Evolutionary conservation across 2,797 vertebrate species (phyloP).

Genomic region (Setipinna tenuifilis): DNA sequence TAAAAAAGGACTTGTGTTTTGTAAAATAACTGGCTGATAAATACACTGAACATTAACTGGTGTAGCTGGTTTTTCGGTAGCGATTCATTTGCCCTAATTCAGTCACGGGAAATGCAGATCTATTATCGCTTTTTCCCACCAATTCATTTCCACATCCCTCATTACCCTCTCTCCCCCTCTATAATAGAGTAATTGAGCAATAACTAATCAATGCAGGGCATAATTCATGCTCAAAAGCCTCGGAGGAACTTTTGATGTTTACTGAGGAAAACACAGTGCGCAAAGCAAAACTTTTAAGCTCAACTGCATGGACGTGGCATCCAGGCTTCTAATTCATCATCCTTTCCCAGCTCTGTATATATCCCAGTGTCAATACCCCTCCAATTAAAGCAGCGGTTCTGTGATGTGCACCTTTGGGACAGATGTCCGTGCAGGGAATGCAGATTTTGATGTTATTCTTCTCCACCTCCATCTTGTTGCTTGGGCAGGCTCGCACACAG

Average conservation of each 20-base stretch:
- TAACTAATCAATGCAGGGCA: conserved; percentile 61
- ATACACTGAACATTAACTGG: conserved; percentile 71
- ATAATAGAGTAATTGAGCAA: conserved; percentile 70
- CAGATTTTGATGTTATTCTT: conserved; percentile 94
- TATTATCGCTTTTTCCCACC: conserved; percentile 75
- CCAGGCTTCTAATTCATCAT: not conserved
- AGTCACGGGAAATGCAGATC: conserved; percentile 77
- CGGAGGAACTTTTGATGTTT: not conserved
- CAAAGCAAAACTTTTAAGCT: not conserved
- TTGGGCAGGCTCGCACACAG: conserved; percentile 94
- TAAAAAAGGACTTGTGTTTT: conserved; percentile 59
- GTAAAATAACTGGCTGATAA: conserved; percentile 59
- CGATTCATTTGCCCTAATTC: conserved; percentile 76
- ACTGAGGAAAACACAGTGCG: not conserved
- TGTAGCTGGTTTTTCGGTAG: conserved; percentile 71
- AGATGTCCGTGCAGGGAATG: conserved; percentile 97
- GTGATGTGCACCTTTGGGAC: conserved; percentile 87
- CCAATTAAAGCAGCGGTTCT: conserved; percentile 5
- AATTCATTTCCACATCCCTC: conserved; percentile 72
- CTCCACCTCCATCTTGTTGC: conserved; percentile 98
- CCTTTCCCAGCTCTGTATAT: not conserved
- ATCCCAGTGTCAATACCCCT: conserved; percentile 21
- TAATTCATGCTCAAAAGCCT: conserved; percentile 10
- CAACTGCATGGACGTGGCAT: conserved; percentile 3
- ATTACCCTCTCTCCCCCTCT: conserved; percentile 64